Conservation (phyloP, 2,113 vertebrate genomes). For the Motacilla alba region DNA sequence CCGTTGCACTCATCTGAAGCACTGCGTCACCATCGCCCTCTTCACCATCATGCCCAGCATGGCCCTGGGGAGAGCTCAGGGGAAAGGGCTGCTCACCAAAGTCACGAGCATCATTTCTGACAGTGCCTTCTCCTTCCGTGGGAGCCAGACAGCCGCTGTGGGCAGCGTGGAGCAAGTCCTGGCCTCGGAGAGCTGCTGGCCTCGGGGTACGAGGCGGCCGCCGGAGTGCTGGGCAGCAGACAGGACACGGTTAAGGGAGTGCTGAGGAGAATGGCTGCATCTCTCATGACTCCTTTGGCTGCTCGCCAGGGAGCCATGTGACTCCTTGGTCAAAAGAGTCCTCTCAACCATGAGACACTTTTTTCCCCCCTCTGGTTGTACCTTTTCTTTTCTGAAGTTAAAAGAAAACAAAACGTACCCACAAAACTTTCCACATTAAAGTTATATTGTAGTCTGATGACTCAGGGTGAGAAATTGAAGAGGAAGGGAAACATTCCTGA, state of each 20-base stretch:
- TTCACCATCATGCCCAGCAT: neutral
- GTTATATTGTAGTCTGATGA: conserved; percentile 7
- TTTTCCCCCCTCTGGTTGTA: neutral
- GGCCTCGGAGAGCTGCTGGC: neutral
- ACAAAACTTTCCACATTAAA: conserved; percentile 50
- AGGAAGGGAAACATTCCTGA: conserved; percentile 34
- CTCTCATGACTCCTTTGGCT: conserved; percentile 60
- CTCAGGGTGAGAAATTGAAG: conserved; percentile 36
- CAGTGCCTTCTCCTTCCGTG: accelerated
- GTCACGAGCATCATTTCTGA: accelerated
- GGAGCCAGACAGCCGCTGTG: neutral
- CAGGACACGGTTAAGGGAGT: conserved; percentile 50
- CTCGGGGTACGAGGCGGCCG: accelerated
- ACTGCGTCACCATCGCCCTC: accelerated
- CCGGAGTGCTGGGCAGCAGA: neutral
- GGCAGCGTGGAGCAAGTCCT: accelerated
- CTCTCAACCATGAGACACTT: conserved; percentile 59
- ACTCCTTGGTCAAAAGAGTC: conserved; percentile 60
- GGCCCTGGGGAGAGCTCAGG: accelerated
- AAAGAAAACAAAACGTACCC: conserved; percentile 45
- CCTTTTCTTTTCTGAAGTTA: conserved; percentile 52
- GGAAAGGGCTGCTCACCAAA: neutral
- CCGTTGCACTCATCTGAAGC: accelerated
- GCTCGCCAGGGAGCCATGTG: conserved; percentile 36
- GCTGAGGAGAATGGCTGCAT: conserved; percentile 6